phyloP scores from a whole-genome alignment of 1,140 invertebrate genomes.

The Drosophila triauraria region DNA sequence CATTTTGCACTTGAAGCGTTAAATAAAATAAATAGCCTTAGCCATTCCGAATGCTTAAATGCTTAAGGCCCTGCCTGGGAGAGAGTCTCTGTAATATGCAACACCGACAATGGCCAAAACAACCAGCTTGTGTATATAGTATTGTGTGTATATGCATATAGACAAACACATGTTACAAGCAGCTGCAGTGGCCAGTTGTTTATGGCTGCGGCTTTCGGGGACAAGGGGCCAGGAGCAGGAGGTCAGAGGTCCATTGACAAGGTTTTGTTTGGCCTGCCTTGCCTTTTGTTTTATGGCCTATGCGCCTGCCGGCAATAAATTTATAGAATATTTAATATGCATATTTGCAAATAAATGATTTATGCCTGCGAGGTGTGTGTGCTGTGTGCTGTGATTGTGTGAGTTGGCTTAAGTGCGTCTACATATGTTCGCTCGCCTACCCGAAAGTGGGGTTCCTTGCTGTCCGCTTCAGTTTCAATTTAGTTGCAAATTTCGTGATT shows the following conservation, averaged over 20 bases:
- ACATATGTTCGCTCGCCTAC: conserved; percentile 48
- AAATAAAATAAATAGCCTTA: conserved; percentile 62
- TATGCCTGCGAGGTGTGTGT: conserved; percentile 53
- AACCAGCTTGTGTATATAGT: conserved; percentile 4
- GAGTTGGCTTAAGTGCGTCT: conserved; percentile 57
- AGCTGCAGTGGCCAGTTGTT: conserved; percentile 60
- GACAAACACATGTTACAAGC: conserved; percentile 56
- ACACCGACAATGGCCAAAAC: conserved; percentile 23
- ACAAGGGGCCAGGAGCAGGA: background rate
- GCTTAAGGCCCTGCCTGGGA: conserved; percentile 26
- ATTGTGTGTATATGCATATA: conserved; percentile 12
- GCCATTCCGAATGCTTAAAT: conserved; percentile 53
- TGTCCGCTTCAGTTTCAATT: conserved; percentile 48
- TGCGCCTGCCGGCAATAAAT: conserved; percentile 67
- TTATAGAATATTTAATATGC: conserved; percentile 78
- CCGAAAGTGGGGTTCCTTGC: conserved; percentile 16
- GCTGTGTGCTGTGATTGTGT: background rate
- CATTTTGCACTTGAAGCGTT: conserved; percentile 55
- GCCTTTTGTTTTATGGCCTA: conserved; percentile 63
- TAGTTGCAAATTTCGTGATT: conserved; percentile 38
- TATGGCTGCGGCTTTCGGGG: conserved; percentile 46
- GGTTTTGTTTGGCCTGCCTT: conserved; percentile 55
- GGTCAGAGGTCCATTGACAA: conserved; percentile 49
- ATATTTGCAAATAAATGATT: conserved; percentile 76
- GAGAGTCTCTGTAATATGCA: conserved; percentile 33